Evolutionary conservation across 2,113 vertebrate genomes (phyloP), one percentile per base, ranked within the genome.

Genomic region (Callocephalon fimbriatum): DNA sequence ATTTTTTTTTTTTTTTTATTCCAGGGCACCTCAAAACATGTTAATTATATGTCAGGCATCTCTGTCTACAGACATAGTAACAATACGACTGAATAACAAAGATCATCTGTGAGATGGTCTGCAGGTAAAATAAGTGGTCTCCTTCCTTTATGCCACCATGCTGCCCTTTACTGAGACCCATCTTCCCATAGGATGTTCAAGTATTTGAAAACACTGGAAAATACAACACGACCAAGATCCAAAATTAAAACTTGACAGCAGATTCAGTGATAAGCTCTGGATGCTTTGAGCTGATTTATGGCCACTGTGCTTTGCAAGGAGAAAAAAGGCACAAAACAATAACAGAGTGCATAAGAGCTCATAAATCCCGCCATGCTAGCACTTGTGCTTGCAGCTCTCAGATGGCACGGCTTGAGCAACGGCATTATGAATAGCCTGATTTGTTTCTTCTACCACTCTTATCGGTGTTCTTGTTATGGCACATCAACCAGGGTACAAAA

Each of bases 161-260:
- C 8, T 58, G 35, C 42, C n/a, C 56, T 91, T 86, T 32, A 9
- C 31, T 47, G 15, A 37, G 42, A 62, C 40, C 20, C 9, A 1
- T 38, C 58, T 86, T 76, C n/a, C 66, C 32, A 53, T 22, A 11
- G 9, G 50, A 88, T 3, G 1, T 45, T 75, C 6, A 59, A 73
- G 25, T 17, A 38, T 90, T 67, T 27, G 42, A 86, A 93, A 92
- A 80, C 0, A 1, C 7, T 59, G 26, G 48, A 83, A 88, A 88
- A 58, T 7, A 65, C 58, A 76, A 19, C 47, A 44, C 2, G 50
- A 74, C 45, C 82, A 63, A 59, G 63, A 83, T 37, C 10, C 71
- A 96, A 70, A 95, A 86, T 92, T 90, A 86, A 90, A 88, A 54
- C 29, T 74, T 51, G 67, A 88, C 72, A 86, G 71, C 16, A 95